Conservation (phyloP, 2,888 invertebrate genomes). For the Erebia epiphron region DNA sequence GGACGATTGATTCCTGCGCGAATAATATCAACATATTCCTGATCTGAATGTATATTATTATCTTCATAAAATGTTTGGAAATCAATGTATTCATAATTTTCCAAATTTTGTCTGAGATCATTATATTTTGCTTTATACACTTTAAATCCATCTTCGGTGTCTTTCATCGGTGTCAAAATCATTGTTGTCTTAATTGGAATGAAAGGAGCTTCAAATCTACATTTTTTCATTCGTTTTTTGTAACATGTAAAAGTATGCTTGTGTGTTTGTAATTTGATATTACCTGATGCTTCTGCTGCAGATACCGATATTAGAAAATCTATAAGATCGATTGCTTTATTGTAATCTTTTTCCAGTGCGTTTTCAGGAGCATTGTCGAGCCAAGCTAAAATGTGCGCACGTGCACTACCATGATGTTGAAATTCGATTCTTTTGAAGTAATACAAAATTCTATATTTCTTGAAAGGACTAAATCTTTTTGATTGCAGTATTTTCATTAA, state of each 20-base stretch:
- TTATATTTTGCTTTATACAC: conserved; percentile 33
- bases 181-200: conserved; percentile 46
- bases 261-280: conserved; percentile 48
- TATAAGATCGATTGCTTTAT: conserved; percentile 36
- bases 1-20: conserved; percentile 48
- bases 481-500: conserved; percentile 48
- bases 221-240: conserved; percentile 46
- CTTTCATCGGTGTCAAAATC: conserved; percentile 47
- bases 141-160: conserved; percentile 35
- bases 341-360: conserved; percentile 28
- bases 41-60: conserved; percentile 47
- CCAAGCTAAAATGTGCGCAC: conserved; percentile 48
- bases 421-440: conserved; percentile 52
- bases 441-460: conserved; percentile 43
- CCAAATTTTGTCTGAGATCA: conserved; percentile 41
- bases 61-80: conserved; percentile 42
- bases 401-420: conserved; percentile 49
- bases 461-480: conserved; percentile 46
- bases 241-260: conserved; percentile 51
- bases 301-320: conserved; percentile 42
- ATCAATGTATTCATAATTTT: conserved; percentile 42
- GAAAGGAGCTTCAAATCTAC: conserved; percentile 52
- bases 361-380: conserved; percentile 48
- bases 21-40: conserved; percentile 43
- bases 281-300: conserved; percentile 47